phyloP scores from a whole-genome alignment of 2,797 vertebrate species.

The Danio albolineatus region DNA sequence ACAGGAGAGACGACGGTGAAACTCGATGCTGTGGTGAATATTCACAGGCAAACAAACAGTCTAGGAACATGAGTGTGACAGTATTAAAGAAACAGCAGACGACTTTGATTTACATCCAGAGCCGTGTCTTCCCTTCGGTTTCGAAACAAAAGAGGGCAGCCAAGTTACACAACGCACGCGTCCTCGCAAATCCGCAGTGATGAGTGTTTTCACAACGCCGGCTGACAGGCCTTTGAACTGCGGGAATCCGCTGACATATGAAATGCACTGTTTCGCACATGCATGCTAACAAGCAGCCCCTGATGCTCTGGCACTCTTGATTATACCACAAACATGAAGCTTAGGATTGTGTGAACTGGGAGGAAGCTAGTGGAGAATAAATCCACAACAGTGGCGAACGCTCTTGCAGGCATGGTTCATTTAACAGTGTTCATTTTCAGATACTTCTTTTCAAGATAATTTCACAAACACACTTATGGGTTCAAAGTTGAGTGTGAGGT shows the following conservation, averaged over 20 bases:
- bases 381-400: not conserved
- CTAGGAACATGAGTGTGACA: slow-evolving; percentile 31
- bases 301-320: slow-evolving; percentile 21
- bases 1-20: slow-evolving; percentile 29
- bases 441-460: slow-evolving; percentile 7
- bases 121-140: slow-evolving; percentile 8
- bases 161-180: slow-evolving; percentile 7
- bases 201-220: slow-evolving; percentile 66
- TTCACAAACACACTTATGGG: slow-evolving; percentile 12
- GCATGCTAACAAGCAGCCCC: slow-evolving; percentile 43
- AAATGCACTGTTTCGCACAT: slow-evolving; percentile 11
- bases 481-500: not conserved
- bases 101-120: slow-evolving; percentile 36
- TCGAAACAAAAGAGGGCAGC: slow-evolving; percentile 18
- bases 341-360: not conserved
- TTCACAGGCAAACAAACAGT: slow-evolving; percentile 24
- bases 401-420: slow-evolving; percentile 17
- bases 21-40: slow-evolving; percentile 33
- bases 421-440: not conserved
- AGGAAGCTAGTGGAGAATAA: not conserved
- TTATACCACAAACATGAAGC: slow-evolving; percentile 14
- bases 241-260: slow-evolving; percentile 54
- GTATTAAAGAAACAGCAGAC: slow-evolving; percentile 31
- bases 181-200: slow-evolving; percentile 53
- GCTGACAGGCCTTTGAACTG: slow-evolving; percentile 67